Percentiles rank a stretch among this genome's conserved stretches.
Conservation (phyloP, 2,888 invertebrate genomes). For the Dicyrtomina minuta region DNA sequence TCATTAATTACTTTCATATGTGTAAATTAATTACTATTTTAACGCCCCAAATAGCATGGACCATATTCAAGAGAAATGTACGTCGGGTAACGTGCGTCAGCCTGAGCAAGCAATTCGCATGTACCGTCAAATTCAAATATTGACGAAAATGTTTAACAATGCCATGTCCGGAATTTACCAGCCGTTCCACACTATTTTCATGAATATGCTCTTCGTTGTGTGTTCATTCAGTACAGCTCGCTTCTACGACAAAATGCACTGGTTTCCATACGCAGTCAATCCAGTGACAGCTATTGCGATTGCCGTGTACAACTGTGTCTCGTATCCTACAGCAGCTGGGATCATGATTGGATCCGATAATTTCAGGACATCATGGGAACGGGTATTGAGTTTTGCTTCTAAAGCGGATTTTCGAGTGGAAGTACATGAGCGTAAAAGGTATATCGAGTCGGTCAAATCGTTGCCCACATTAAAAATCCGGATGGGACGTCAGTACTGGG, state of each 20-base stretch:
- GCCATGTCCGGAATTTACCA: not conserved
- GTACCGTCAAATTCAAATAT: conserved; percentile 5
- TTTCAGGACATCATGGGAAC: not conserved
- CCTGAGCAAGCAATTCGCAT: not conserved
- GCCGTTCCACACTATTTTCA: not conserved
- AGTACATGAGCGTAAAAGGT: too few species aligned
- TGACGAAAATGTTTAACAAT: not conserved
- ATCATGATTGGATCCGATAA: not conserved
- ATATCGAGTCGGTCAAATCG: not conserved
- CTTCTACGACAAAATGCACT: not conserved
- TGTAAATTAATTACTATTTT: not conserved
- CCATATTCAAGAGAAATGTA: not conserved
- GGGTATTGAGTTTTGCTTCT: not conserved
- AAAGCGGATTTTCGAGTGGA: not conserved
- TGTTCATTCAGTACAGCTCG: not conserved
- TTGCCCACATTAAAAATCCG: not conserved
- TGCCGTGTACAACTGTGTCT: not conserved
- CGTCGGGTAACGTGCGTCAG: not conserved
- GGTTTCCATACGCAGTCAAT: conserved; percentile 2
- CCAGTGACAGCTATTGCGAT: not conserved
- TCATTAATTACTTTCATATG: not conserved
- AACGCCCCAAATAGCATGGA: not conserved
- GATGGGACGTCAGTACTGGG: not conserved
- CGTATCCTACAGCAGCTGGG: conserved; percentile 1
- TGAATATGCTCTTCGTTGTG: not conserved